Evolutionary conservation across 2,113 vertebrate genomes (phyloP).

Genomic region (Irena cyanogastra): DNA sequence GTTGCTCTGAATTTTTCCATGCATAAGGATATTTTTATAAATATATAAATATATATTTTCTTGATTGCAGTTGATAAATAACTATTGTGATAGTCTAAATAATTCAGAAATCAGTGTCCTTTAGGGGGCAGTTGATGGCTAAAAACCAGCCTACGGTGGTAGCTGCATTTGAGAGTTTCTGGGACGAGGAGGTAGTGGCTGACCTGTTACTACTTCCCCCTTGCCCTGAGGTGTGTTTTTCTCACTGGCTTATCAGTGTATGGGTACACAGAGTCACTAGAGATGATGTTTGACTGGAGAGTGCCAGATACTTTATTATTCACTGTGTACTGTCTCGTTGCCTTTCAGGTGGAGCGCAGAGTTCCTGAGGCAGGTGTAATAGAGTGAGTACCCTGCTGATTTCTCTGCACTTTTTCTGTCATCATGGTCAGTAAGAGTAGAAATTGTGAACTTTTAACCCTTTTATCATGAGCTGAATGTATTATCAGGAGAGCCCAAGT

Average conservation of each 20-base stretch:
- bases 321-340: neutral
- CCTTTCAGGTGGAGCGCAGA: slow-evolving; percentile 74
- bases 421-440: fast-evolving
- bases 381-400: slow-evolving; percentile 78
- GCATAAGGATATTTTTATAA: neutral
- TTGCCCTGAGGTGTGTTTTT: neutral
- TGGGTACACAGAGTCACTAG: neutral
- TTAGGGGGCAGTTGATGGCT: neutral
- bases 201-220: neutral
- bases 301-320: neutral
- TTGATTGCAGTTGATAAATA: neutral
- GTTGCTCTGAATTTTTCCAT: neutral
- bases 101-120: neutral
- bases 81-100: neutral
- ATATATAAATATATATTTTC: neutral
- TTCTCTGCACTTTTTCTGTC: neutral
- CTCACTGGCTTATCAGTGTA: neutral
- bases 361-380: slow-evolving; percentile 81
- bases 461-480: neutral
- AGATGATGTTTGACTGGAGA: neutral
- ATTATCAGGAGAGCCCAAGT: neutral
- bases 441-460: neutral
- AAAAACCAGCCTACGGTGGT: neutral
- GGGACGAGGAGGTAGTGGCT: fast-evolving
- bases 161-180: neutral